phyloP scores from a whole-genome alignment of 2,888 invertebrate species.

The Synergus gifuensis region DNA sequence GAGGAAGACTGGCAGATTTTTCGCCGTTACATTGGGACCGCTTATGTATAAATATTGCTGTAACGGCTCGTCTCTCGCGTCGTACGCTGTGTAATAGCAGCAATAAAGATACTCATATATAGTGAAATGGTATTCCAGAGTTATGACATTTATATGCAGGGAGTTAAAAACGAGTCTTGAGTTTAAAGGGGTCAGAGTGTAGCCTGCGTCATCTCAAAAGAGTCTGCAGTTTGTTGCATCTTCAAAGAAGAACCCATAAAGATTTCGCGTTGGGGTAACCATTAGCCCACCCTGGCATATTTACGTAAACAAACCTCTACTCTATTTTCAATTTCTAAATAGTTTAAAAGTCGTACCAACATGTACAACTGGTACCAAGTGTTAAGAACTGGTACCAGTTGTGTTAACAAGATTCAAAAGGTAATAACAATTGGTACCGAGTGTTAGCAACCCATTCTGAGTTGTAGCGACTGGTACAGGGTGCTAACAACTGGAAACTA shows the following conservation, averaged over 20 bases:
- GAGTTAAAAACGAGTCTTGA: conserved; percentile 21
- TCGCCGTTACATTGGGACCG: neutral
- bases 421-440: too few species aligned
- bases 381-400: neutral
- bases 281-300: neutral
- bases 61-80: conserved; percentile 16
- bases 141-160: conserved; percentile 22
- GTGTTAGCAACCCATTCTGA: neutral
- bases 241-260: neutral
- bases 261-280: neutral
- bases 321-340: neutral
- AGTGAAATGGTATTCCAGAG: conserved; percentile 26
- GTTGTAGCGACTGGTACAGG: neutral
- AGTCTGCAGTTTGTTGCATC: conserved; percentile 2
- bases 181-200: conserved; percentile 21
- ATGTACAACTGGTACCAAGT: neutral
- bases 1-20: conserved; percentile 29
- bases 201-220: conserved; percentile 23
- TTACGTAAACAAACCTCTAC: neutral
- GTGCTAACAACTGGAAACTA: neutral
- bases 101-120: conserved; percentile 35
- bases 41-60: conserved; percentile 25
- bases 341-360: neutral
- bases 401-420: too few species aligned
- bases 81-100: conserved; percentile 12